Base-by-base conservation (phyloP, 2,113 vertebrate genomes). In the Rhea americana region DNA sequence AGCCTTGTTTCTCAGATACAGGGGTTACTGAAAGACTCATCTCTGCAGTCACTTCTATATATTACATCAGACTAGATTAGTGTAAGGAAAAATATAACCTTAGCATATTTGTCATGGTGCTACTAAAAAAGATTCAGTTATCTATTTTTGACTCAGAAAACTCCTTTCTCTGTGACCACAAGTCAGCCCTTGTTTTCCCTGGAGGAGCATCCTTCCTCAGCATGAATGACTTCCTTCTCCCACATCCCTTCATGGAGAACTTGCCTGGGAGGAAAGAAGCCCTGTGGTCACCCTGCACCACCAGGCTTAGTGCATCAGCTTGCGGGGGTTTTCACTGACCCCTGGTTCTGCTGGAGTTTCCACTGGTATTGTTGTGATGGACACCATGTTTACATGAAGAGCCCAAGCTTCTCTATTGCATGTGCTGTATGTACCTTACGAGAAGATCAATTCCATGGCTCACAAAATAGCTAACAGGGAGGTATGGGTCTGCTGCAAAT, bases 71-170 rank as follows among this genome's bases (percentile, higher is more conserved):
- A 39, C 0, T 75, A 48, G 45, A 35, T 70, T 84, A 73, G 20
- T 21, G 45, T 48, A 68, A 66, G 70, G 43, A 43, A 56, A 94
- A 93, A 74, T 26, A 11, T 32, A 78, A 48, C 70, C 48, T 70
- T 75, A 41, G 76, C 70, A 37, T 91, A 55, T 89, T 91, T 91
- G 67, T 88, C 77, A 82, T 55, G 59, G 18, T 82, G 37, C 21
- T 68, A 28, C 30, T 90, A 66, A 72, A 87, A 89, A 58, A 72
- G 19, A 53, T 75, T 88, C 82, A 53, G 62, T 66, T 89, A 72
- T 30, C 8, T 76, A 62, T 90, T 35, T 35, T 35, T 35, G 10
- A n/a, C 30, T 5, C 26, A 78, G n/a, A 89, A 78, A 75, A 65
- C n/a, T 11, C 51, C 11, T 41, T 58, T 3, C 30, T 51, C 7